phyloP scores from a whole-genome alignment of 2,888 invertebrate genomes.

The Himalopsyche anomala region DNA sequence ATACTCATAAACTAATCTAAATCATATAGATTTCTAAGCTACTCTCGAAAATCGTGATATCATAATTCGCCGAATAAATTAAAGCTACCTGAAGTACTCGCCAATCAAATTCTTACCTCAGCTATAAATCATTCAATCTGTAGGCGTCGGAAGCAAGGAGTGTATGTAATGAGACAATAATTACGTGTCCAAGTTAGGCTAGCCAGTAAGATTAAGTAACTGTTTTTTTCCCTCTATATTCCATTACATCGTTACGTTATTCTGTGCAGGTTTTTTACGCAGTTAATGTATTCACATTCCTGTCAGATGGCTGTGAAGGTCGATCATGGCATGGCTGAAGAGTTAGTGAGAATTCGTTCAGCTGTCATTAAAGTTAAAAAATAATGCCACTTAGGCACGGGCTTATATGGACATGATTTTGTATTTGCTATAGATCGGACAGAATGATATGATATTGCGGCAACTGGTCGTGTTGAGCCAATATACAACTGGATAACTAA shows the following conservation, averaged over 20 bases:
- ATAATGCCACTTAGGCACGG: neutral
- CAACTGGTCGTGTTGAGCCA: no score
- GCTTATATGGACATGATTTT: neutral
- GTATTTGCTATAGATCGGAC: neutral
- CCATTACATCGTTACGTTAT: constrained; percentile 10
- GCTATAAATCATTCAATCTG: constrained; percentile 18
- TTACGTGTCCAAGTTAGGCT: neutral
- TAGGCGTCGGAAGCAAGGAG: neutral
- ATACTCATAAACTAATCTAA: no score
- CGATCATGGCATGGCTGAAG: constrained; percentile 11
- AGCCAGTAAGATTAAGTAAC: neutral
- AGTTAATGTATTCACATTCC: constrained; percentile 22
- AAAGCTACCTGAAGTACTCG: neutral
- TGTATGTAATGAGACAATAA: constrained; percentile 38
- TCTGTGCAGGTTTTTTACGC: constrained; percentile 12
- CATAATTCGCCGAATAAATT: neutral
- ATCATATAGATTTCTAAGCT: neutral
- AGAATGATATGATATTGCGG: no score
- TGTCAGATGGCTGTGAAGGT: neutral
- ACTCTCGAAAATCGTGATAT: neutral
- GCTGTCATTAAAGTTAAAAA: constrained; percentile 3
- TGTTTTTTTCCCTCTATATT: constrained; percentile 2
- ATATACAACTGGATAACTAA: no score
- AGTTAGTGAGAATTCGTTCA: constrained; percentile 25
- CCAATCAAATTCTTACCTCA: constrained; percentile 7